Evolutionary conservation across 2,797 vertebrate genomes (phyloP).

Genomic region (Sus cebifrons): DNA sequence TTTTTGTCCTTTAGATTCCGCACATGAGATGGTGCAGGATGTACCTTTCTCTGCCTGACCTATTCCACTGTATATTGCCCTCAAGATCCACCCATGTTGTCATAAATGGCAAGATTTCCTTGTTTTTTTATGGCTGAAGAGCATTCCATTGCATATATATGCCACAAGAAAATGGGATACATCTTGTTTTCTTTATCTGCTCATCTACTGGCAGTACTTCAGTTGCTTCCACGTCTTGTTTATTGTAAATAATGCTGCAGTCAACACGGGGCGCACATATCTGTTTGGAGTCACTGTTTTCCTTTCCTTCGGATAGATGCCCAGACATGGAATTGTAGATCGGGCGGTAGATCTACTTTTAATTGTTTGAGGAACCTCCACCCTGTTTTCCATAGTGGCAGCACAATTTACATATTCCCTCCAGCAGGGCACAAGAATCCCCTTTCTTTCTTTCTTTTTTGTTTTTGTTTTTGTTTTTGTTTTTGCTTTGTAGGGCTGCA

Average conservation of each 20-base stretch:
- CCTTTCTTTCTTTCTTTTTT: not conserved
- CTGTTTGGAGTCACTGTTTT: not conserved
- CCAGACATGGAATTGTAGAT: not conserved
- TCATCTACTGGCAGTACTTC: too few species aligned
- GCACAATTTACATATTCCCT: not conserved
- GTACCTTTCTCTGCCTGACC: not conserved
- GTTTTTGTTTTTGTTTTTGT: too few species aligned
- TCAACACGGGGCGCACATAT: too few species aligned
- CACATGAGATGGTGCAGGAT: not conserved
- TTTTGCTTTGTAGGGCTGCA: too few species aligned
- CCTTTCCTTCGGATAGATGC: not conserved
- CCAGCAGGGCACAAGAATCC: not conserved
- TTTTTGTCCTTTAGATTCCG: not conserved
- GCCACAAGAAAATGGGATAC: too few species aligned
- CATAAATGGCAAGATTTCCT: not conserved
- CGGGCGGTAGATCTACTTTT: not conserved
- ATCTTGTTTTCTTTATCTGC: too few species aligned
- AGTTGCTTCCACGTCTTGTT: too few species aligned
- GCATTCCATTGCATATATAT: too few species aligned
- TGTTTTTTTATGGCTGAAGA: not conserved
- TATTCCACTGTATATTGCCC: not conserved
- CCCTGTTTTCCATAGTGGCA: not conserved
- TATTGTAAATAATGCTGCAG: too few species aligned
- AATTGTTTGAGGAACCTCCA: not conserved
- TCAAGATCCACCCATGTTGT: not conserved